These are phyloP conservation scores for Drosophila malerkotliana DNA, from an alignment of 1,140 invertebrate species.

Conservation along the genomic window DNA sequence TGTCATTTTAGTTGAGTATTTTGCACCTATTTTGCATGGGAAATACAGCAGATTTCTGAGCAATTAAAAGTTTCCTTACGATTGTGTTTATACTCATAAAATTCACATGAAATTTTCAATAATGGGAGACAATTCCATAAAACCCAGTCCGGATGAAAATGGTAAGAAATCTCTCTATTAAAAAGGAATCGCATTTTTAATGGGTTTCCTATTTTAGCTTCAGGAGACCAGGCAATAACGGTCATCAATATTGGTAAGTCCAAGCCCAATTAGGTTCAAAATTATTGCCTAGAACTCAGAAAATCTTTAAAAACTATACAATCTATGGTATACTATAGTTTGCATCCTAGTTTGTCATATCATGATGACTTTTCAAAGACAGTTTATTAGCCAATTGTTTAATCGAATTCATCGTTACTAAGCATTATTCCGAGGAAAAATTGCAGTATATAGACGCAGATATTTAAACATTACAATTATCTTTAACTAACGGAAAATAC, in stretches of 20 bases:
- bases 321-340: too few species aligned
- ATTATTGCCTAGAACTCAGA: neutral
- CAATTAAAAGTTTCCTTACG: conserved; percentile 4
- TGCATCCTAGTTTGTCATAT: neutral
- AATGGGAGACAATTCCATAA: conserved; percentile 33
- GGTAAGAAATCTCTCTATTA: conserved; percentile 7
- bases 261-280: neutral
- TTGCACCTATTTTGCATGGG: conserved; percentile 16
- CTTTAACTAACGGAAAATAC: neutral
- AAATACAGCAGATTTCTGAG: conserved; percentile 4
- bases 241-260: conserved; percentile 69
- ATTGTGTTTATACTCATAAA: neutral
- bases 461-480: neutral
- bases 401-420: conserved; percentile 44
- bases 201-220: conserved; percentile 24
- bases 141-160: conserved; percentile 12
- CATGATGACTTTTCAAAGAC: conserved; percentile 31
- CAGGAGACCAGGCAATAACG: conserved; percentile 24
- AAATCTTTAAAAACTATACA: too few species aligned
- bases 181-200: neutral
- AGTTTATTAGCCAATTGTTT: neutral
- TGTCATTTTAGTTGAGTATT: conserved; percentile 5
- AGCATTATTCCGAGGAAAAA: conserved; percentile 16
- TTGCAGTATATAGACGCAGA: conserved; percentile 5
- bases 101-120: neutral